Base-by-base conservation (phyloP, 2,888 invertebrate genomes). In the Eupithecia tripunctaria region DNA sequence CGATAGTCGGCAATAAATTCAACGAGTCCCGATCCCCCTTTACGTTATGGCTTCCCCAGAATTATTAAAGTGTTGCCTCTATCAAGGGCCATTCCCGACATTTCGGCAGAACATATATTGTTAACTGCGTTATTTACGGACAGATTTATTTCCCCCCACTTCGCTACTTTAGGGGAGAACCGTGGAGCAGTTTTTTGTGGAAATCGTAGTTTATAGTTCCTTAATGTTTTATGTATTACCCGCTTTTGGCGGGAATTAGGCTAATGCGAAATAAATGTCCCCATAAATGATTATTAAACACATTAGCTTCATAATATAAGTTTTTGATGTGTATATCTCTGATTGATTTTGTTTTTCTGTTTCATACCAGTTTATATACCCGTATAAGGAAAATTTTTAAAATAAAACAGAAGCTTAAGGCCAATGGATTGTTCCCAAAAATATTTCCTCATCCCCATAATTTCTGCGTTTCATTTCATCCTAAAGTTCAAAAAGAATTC, bases 41-140 rank as follows among this genome's bases (percentile, higher is more conserved):
- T 70, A 76, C 73, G 75, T 77, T 83, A 85, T 83, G 81, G 80
- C 81, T 83, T 78, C 80, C 76, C 82, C 82, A 78, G 80, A 79
- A 86, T 86, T 86, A 85, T 86, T 87, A 87, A 85, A 89, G 89
- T 88, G 89, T 88, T 88, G 86, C 87, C 84, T 85, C 84, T 85
- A 87, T 85, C 85, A 84, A 84, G 84, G 84, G 79, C 85, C 83
- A 83, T 85, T 87, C 82, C 82, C 85, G 79, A 80, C 83, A 79
- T 86, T 87, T 86, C 79, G 80, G 84, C 80, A 83, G 84, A 86
- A 79, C 86, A 89, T 88, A 88, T 87, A 88, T 88, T 85, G 87
- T 86, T 90, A 91, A 91, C 89, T 85, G 85, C 81, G 85, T 89
- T 90, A 90, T 91, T 90, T 90, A 89, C 84, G 81, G 83, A 80